Conservation (phyloP, 2,797 vertebrate species). For the Microctenopoma steveboyesi region DNA sequence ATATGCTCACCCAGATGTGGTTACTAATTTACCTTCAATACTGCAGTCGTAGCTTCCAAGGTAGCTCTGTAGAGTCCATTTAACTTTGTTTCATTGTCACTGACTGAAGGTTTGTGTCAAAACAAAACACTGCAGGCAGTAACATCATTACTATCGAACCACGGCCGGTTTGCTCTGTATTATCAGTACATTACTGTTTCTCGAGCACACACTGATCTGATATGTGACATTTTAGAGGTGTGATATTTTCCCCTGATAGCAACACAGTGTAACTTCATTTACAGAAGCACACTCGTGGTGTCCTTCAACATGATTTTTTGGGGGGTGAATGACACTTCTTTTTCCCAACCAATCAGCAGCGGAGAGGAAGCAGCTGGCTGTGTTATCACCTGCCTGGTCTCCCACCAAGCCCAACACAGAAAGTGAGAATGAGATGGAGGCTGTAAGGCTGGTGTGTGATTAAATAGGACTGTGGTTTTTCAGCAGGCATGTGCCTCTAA, state of each 20-base stretch:
- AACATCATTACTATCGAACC: background rate
- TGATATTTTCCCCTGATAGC: conserved; percentile 11
- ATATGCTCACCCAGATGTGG: background rate
- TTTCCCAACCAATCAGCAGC: conserved; percentile 27
- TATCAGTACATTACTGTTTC: background rate
- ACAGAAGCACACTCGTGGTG: conserved; percentile 1
- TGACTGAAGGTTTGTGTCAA: background rate
- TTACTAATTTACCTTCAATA: background rate
- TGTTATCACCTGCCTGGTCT: conserved; percentile 48
- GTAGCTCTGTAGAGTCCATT: background rate
- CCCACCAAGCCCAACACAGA: conserved; percentile 28
- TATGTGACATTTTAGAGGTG: conserved; percentile 9
- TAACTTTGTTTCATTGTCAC: background rate
- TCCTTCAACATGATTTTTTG: conserved; percentile 10
- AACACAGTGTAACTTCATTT: conserved; percentile 1
- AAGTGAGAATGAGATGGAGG: conserved; percentile 62
- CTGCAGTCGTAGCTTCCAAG: background rate
- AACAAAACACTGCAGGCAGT: background rate
- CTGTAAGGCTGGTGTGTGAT: conserved; percentile 19
- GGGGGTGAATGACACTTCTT: background rate
- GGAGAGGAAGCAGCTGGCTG: conserved; percentile 48
- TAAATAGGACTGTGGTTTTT: conserved; percentile 38
- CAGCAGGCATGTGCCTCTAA: conserved; percentile 35
- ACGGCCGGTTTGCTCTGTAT: background rate
- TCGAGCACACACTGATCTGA: background rate